Base-by-base conservation (phyloP, 2,888 invertebrate genomes). In the Aphrophora alni region DNA sequence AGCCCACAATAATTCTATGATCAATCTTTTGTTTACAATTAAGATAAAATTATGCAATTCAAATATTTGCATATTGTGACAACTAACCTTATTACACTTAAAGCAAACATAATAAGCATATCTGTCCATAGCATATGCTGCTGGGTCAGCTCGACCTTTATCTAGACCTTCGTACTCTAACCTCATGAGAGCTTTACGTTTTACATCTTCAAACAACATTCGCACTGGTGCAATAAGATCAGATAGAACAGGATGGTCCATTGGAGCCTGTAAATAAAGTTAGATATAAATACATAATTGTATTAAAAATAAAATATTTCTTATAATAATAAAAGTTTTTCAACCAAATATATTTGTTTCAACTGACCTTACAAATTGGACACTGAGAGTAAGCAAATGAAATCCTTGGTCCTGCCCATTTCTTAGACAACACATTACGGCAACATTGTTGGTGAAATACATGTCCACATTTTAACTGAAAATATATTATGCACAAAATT, bases 91-190 rank as follows among this genome's bases (percentile, higher is more conserved):
- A 84, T 93, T 93, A 87, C 99, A 99, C 88, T 98, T 98, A 88
- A 93, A 97, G 88, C 99, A 99, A 33, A 98, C 97, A 87, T 99
- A 99, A 88, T 99, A 99, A 0, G 99, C 98, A 88, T 99, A 99
- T 86, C 98, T 92, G 86, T 98, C 98, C 97, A 99, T 97, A 2
- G 99, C 98, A 88, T 95, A 96, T 0, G 92, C 91, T 0, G 95
- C 94, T 0, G 98, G 93, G 88, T 98, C 97, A 80, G 94, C 93
- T 85, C 92, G 92, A 86, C 93, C 94, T 80, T 93, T 89, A 24
- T 92, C 92, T 71, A 97, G 89, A 0, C 98, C 98, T 89, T 99
- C 99, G 88, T 98, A 99, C 88, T 98, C 97, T 72, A 99, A 90
- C 78, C 99, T 91, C 97, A 99, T 98, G 78, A 97, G 88, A 0